These are phyloP conservation scores for Drosophila melanocephala DNA, from an alignment of 2,888 invertebrate genomes.

Conservation along the genomic window DNA sequence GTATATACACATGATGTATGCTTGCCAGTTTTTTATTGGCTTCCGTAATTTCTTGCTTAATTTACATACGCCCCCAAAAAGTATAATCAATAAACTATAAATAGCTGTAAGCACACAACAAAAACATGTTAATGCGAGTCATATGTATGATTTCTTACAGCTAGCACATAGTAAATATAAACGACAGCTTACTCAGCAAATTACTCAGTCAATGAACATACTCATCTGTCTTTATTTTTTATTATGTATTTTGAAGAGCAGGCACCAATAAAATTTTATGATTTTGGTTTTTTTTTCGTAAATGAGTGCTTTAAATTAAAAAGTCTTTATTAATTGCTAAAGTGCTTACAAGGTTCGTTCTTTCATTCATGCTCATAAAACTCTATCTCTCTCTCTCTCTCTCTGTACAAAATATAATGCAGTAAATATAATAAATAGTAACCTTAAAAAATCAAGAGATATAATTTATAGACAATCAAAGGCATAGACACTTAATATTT, in stretches of 20 bases:
- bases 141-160: neutral
- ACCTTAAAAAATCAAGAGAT: too few relatives aligned
- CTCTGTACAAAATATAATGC: too few relatives aligned
- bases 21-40: neutral
- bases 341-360: neutral
- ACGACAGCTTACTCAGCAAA: neutral
- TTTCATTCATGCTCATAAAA: neutral
- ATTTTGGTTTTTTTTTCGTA: neutral
- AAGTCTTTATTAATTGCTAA: neutral
- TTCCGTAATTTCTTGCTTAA: neutral
- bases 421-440: too few relatives aligned
- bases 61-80: neutral
- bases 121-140: neutral
- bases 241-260: neutral
- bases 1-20: neutral
- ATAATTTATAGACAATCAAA: neutral
- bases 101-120: neutral
- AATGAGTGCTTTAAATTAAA: neutral
- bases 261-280: neutral
- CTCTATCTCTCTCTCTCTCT: neutral
- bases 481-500: neutral
- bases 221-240: neutral
- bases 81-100: slow-evolving; percentile 15
- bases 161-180: neutral
- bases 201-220: neutral